These are phyloP conservation scores for Phallusia fumigata DNA, from an alignment of 23 tunicate genomes.

Conservation along the genomic window DNA sequence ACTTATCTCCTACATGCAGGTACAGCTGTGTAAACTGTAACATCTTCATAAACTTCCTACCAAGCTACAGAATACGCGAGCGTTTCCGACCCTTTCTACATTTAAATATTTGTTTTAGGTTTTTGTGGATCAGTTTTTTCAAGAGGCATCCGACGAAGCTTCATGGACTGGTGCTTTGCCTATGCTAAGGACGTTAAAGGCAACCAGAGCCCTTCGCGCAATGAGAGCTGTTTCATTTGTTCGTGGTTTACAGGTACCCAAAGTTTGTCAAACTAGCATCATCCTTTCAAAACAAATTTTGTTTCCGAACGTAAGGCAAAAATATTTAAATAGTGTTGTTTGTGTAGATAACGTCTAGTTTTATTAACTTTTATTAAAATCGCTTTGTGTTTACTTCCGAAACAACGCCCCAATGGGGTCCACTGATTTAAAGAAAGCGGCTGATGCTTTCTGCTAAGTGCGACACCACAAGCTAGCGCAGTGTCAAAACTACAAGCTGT, in stretches of 20 bases:
- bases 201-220: constrained; percentile 80
- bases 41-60: not conserved
- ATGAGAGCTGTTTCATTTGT: constrained; percentile 93
- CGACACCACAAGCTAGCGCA: no score
- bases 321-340: no score
- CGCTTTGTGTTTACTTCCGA: no score
- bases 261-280: not conserved
- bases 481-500: no score
- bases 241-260: constrained; percentile 68
- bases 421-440: no score
- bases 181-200: constrained; percentile 69
- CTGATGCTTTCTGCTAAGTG: no score
- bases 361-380: no score
- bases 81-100: not conserved
- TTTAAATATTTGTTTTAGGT: constrained; percentile 30
- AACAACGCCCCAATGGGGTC: no score
- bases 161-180: constrained; percentile 73
- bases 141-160: constrained; percentile 39
- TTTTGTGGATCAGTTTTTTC: constrained; percentile 51
- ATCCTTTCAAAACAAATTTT: no score
- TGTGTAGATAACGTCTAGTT: no score
- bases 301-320: no score
- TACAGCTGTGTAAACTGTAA: not conserved
- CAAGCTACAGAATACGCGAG: not conserved
- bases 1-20: constrained; percentile 72